Evolutionary conservation across 1,140 invertebrate species (phyloP).

Genomic region (Procambarus virginalis): DNA sequence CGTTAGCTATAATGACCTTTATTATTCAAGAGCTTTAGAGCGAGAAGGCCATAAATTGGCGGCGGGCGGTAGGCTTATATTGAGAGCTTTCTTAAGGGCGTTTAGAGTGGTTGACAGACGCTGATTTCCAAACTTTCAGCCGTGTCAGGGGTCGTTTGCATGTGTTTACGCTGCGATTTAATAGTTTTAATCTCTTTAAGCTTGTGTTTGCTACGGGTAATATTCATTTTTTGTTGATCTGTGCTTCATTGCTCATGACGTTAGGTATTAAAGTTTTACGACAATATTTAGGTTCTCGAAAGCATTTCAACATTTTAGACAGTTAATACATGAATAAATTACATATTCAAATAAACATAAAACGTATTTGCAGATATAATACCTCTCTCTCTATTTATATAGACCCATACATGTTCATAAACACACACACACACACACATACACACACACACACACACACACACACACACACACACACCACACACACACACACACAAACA

Average conservation of each 20-base stretch:
- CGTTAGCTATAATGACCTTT: not conserved
- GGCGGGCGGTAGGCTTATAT: not conserved
- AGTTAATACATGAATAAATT: no score
- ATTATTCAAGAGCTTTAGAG: not conserved
- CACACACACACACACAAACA: no score
- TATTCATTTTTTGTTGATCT: not conserved
- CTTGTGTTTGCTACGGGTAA: not conserved
- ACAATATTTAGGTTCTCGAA: not conserved
- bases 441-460: no score
- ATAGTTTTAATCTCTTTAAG: not conserved
- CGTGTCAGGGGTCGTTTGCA: not conserved
- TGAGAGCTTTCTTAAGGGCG: not conserved
- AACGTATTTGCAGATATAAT: no score
- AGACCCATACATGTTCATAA: not conserved
- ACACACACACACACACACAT: not conserved
- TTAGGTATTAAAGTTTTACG: not conserved
- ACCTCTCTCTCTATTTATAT: no score
- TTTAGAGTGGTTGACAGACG: constrained; percentile 3
- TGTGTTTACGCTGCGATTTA: not conserved
- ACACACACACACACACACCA: not conserved
- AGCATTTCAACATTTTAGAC: not conserved
- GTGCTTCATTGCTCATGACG: not conserved
- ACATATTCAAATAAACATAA: no score
- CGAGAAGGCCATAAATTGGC: not conserved
- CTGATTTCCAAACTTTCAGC: not conserved